Percentiles rank a stretch among this genome's conserved stretches.
phyloP scores from a whole-genome alignment of 2,888 invertebrate species.

The Aquatica leii region DNA sequence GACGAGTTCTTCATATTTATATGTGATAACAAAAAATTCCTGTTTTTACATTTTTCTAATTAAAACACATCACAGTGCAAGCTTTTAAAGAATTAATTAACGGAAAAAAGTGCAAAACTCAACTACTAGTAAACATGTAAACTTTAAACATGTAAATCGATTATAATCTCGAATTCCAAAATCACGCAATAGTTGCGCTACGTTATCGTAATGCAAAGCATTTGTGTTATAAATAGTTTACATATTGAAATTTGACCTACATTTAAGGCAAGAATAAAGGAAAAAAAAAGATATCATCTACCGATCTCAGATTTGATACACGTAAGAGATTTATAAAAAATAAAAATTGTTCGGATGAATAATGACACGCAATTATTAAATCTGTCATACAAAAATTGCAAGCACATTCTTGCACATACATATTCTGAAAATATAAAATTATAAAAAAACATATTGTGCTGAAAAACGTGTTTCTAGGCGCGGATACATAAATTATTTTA shows the following conservation, averaged over 20 bases:
- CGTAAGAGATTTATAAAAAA: background rate
- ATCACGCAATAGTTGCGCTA: background rate
- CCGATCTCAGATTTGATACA: background rate
- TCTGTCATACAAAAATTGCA: too few species aligned
- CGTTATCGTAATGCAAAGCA: background rate
- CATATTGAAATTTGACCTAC: too few species aligned
- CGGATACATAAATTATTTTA: too few species aligned
- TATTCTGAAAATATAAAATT: too few species aligned
- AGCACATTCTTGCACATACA: too few species aligned
- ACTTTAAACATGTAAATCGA: background rate
- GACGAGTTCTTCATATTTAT: constrained; percentile 37
- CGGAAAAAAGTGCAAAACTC: background rate
- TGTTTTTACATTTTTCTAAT: constrained; percentile 17
- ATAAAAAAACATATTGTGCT: too few species aligned
- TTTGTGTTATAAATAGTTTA: background rate
- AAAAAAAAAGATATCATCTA: too few species aligned
- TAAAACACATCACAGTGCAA: background rate
- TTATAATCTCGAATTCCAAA: background rate
- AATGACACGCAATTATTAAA: background rate
- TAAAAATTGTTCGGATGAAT: background rate
- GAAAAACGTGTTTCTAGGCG: too few species aligned
- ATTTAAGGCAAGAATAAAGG: too few species aligned
- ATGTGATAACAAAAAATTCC: constrained; percentile 26
- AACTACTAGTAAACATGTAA: background rate
- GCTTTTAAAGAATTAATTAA: background rate